Evolutionary conservation across 2,113 vertebrate species (phyloP).

Genomic region (Rattus norvegicus): DNA sequence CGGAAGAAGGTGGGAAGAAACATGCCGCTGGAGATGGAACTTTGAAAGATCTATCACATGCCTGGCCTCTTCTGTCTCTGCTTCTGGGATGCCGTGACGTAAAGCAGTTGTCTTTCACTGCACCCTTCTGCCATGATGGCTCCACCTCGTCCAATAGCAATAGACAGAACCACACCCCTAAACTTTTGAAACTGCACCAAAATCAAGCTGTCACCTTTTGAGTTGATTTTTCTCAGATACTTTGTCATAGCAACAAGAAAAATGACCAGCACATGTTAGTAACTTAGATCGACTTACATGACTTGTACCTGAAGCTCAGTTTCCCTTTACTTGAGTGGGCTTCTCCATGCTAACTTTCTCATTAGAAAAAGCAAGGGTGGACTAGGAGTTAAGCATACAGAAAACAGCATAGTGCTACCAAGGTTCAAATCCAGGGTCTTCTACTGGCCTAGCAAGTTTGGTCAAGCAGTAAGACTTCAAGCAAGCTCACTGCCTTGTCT

Average conservation of each 20-base stretch:
- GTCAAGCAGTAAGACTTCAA: background rate
- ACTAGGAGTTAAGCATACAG: background rate
- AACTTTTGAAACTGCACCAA: background rate
- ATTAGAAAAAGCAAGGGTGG: background rate
- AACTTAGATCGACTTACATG: background rate
- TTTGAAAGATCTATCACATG: background rate
- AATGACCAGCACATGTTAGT: background rate
- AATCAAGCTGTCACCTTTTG: background rate
- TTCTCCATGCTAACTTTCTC: slow-evolving; percentile 19
- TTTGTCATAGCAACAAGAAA: background rate
- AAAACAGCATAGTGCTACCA: background rate
- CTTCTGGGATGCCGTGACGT: background rate
- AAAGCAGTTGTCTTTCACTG: background rate
- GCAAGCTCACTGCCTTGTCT: background rate
- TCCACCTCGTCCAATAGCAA: background rate
- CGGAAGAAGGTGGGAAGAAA: background rate
- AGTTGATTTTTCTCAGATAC: background rate
- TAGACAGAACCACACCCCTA: background rate
- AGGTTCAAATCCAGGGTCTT: background rate
- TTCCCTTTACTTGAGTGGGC: background rate
- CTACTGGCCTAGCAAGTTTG: background rate
- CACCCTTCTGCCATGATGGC: background rate
- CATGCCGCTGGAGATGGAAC: background rate
- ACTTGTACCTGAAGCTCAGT: background rate
- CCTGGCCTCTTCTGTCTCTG: background rate